Percentiles rank a stretch among this genome's conserved stretches.
phyloP scores from a whole-genome alignment of 2,113 vertebrate species.

The Fukomys damarensis region DNA sequence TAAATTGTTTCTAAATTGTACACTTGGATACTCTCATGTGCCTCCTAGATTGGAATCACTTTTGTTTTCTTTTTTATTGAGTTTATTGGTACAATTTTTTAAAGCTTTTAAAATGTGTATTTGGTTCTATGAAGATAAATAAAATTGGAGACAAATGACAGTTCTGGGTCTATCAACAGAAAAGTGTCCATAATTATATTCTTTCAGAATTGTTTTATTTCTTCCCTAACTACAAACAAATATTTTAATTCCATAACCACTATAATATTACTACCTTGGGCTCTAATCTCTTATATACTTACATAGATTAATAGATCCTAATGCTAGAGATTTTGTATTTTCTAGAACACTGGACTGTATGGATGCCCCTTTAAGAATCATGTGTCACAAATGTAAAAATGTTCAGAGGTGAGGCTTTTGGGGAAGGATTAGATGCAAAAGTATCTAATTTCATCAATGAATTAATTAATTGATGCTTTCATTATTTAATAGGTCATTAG shows the following conservation, averaged over 20 bases:
- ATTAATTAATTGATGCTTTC: too few relatives aligned
- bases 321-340: neutral
- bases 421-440: too few relatives aligned
- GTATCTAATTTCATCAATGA: too few relatives aligned
- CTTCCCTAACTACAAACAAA: neutral
- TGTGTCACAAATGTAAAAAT: too few relatives aligned
- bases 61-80: too few relatives aligned
- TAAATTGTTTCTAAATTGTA: neutral
- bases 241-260: neutral
- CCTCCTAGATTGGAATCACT: neutral
- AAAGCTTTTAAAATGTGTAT: neutral
- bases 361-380: too few relatives aligned
- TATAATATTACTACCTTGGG: neutral
- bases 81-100: too few relatives aligned
- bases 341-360: neutral
- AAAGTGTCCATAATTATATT: neutral
- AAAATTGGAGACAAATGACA: neutral
- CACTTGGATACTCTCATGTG: neutral
- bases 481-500: too few relatives aligned
- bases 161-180: neutral
- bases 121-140: slow-evolving; percentile 8
- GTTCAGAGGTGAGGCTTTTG: too few relatives aligned
- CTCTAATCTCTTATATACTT: neutral
- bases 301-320: neutral
- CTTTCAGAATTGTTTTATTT: neutral